These are phyloP conservation scores for Micrasema minimum DNA, from an alignment of 1,140 invertebrate species.

Conservation along the genomic window DNA sequence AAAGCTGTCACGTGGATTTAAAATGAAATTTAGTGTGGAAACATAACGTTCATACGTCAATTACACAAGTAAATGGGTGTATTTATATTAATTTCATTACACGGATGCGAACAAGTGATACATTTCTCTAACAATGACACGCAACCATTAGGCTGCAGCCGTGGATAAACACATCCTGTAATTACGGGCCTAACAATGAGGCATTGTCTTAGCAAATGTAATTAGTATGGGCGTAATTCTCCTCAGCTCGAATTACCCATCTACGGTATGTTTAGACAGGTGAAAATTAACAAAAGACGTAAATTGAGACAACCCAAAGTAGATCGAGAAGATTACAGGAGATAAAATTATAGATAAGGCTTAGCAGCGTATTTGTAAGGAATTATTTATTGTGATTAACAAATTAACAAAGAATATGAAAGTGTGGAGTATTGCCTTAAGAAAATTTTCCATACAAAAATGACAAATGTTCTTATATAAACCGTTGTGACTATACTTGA, in stretches of 20 bases:
- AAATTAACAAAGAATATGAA: too few species aligned
- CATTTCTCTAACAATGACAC: conserved; percentile 51
- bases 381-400: too few species aligned
- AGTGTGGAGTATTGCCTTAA: too few species aligned
- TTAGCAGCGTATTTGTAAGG: too few species aligned
- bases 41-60: conserved; percentile 31
- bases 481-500: too few species aligned
- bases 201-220: conserved; percentile 35
- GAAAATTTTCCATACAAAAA: too few species aligned
- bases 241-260: conserved; percentile 25
- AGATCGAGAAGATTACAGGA: conserved; percentile 3
- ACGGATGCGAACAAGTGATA: conserved; percentile 49
- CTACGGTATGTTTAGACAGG: conserved; percentile 6
- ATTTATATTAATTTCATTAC: conserved; percentile 51
- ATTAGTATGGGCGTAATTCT: conserved; percentile 34
- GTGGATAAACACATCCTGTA: conserved; percentile 53
- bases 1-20: conserved; percentile 22
- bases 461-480: too few species aligned
- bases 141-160: conserved; percentile 43
- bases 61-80: conserved; percentile 36
- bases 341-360: conserved; percentile 26
- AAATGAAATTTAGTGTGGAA: conserved; percentile 31
- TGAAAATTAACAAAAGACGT: conserved; percentile 30
- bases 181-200: conserved; percentile 48
- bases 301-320: not conserved